Conservation (phyloP, 2,113 vertebrate species). For the Aldabrachelys gigantea region DNA sequence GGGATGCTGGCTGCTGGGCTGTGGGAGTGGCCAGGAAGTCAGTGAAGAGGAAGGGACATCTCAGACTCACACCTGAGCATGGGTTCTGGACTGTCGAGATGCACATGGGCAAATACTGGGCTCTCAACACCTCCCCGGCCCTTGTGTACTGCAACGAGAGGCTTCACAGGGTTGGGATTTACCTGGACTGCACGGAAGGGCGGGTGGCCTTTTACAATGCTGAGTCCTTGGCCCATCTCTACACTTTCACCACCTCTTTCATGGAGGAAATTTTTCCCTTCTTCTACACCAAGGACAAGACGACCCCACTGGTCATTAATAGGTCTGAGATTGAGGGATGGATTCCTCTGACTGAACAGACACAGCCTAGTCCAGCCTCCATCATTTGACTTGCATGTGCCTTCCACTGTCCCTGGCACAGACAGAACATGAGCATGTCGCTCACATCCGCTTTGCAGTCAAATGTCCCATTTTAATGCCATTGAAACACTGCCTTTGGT, state of each 20-base stretch:
- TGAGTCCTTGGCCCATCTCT: neutral
- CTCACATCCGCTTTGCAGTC: neutral
- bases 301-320: neutral
- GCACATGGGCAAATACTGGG: neutral
- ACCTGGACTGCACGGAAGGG: neutral
- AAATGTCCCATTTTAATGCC: neutral
- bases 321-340: neutral
- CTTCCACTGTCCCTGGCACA: too few species aligned
- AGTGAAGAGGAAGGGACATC: neutral
- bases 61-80: neutral
- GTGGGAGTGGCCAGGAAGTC: conserved; percentile 3
- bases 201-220: neutral
- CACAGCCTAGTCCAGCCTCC: neutral
- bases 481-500: neutral
- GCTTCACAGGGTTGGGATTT: neutral
- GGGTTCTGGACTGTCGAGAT: neutral
- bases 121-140: neutral
- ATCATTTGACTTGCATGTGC: neutral
- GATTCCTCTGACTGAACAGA: neutral
- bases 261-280: neutral
- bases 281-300: neutral
- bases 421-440: neutral
- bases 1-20: neutral
- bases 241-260: neutral
- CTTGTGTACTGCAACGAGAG: neutral